Evolutionary conservation across 1,140 invertebrate species (phyloP), one percentile per base, ranked within the genome.

Genomic region (Dryas iulia): DNA sequence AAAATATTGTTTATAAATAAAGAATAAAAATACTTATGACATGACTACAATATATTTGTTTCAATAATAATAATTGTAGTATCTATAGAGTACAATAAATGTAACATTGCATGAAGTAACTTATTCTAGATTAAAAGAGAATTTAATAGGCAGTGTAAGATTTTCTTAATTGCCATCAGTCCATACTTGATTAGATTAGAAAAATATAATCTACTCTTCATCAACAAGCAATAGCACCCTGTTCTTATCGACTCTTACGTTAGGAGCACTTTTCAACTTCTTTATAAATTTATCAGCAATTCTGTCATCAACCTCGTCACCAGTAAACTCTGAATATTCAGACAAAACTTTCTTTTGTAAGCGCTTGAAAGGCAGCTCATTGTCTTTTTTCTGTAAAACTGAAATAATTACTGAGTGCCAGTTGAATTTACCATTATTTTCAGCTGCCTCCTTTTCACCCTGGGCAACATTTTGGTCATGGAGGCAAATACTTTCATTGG

Each of bases 271-370:
- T 56, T 87, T 91, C 59, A 91, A 76, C 79, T 90, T 91, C 39
- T 91, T 91, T 31, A 90, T 90, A 81, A 91, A 91, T 66, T 91
- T 91, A 59, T 91, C 89, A 61, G 88, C 89, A 77, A 91, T 91
- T 65, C 89, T 84, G 66, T 91, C 89, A 76, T 91, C 88, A 3
- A 90, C 81, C 14, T 89, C 87, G 72, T 72, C 65, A 6, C 88
- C 89, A n/a, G 87, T 89, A 25, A 76, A 78, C 61, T 91, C 87
- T n/a, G 75, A 69, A 67, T 89, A 91, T 69, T 89, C 89, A 31
- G 77, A 73, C 4, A 91, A 65, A 59, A 91, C 88, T 73, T 90
- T 91, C 76, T 91, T 91, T 56, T 91, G 89, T 47, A 91, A 66
- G 12, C 89, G 73, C 76, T 91, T 91, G 60, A 91, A 91, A 18